Conservation (phyloP, 1,140 invertebrate species). For the Aricia agestis region DNA sequence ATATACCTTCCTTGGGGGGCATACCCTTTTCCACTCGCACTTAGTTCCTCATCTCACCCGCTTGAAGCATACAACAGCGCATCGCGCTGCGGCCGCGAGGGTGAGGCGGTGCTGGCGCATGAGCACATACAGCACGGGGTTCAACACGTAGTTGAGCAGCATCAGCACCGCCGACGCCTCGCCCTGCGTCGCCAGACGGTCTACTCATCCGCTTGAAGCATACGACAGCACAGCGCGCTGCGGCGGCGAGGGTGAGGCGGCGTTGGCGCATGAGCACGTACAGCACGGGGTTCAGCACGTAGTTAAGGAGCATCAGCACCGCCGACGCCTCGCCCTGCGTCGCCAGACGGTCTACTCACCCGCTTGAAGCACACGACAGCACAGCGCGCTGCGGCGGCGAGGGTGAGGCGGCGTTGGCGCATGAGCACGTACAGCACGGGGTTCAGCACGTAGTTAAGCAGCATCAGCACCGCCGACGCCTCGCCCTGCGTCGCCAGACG, state of each 20-base stretch:
- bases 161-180: not conserved
- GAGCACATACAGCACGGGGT: constrained; percentile 6
- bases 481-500: not conserved
- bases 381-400: not conserved
- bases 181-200: not conserved
- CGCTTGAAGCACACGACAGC: not conserved
- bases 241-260: not conserved
- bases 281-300: constrained; percentile 2
- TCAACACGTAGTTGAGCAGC: not conserved
- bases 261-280: constrained; percentile 5
- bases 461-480: not conserved
- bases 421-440: constrained; percentile 9
- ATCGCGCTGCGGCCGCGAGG: not conserved
- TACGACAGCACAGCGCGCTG: not conserved
- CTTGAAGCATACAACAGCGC: not conserved
- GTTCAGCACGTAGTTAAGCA: constrained; percentile 9
- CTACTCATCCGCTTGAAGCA: constrained; percentile 5
- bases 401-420: not conserved
- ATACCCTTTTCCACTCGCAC: no score
- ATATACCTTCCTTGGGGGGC: no score
- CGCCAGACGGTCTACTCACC: not conserved
- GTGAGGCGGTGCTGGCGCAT: not conserved
- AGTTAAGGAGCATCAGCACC: constrained; percentile 1
- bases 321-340: not conserved
- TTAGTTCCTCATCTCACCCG: no score